Evolutionary conservation across 2,113 vertebrate genomes (phyloP).

Genomic region (Triplophysa rosa): DNA sequence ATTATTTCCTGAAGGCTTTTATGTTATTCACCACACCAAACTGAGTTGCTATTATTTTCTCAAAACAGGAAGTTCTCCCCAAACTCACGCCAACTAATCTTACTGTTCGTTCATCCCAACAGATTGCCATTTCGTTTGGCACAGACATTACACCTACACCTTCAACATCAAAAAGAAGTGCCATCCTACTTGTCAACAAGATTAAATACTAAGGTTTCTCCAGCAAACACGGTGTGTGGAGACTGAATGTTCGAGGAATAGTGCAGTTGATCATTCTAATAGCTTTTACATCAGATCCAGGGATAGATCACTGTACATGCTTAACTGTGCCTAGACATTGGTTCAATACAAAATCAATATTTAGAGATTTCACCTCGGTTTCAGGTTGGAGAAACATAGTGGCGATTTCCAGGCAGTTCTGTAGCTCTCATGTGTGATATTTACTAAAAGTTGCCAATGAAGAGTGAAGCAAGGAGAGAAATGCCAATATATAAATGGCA

Average conservation of each 20-base stretch:
- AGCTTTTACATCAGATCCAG: not conserved
- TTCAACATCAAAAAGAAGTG: not conserved
- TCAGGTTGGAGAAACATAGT: not conserved
- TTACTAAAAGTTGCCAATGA: constrained; percentile 3
- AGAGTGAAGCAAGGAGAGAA: constrained; percentile 1
- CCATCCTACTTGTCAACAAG: not conserved
- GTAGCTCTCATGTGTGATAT: not conserved
- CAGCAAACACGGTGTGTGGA: not conserved
- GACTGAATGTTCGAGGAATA: not conserved
- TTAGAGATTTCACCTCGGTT: not conserved
- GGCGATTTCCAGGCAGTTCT: not conserved
- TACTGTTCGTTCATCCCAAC: too few species aligned
- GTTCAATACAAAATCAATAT: not conserved
- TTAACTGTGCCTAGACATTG: not conserved
- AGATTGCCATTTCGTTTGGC: not conserved
- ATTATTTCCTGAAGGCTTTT: not conserved
- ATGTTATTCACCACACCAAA: too few species aligned
- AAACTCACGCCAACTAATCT: too few species aligned
- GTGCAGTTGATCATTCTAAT: not conserved
- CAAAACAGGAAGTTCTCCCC: too few species aligned
- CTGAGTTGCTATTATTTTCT: too few species aligned
- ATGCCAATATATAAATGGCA: constrained; percentile 12
- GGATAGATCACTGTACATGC: not conserved
- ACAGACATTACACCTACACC: not conserved
- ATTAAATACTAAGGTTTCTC: not conserved